Percentiles rank a stretch among this genome's conserved stretches.
These are phyloP conservation scores for Acipenser ruthenus DNA, from an alignment of 2,797 vertebrate species.

Conservation along the genomic window DNA sequence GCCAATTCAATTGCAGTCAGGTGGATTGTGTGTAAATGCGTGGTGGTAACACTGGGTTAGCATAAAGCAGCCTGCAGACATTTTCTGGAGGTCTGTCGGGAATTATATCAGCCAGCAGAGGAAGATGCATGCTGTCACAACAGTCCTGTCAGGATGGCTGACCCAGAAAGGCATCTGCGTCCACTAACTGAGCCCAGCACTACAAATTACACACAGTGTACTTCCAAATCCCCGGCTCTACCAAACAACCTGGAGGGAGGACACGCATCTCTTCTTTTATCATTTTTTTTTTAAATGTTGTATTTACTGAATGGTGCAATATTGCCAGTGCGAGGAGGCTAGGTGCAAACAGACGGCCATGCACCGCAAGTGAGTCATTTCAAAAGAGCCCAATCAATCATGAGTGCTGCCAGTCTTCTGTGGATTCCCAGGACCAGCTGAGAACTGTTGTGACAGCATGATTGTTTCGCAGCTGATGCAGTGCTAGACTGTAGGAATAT, in stretches of 20 bases:
- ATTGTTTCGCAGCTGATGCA: constrained; percentile 52
- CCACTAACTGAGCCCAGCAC: not conserved
- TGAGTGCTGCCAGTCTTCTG: constrained; percentile 66
- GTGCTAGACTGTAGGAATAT: not conserved
- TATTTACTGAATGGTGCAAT: no score
- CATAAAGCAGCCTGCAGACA: no score
- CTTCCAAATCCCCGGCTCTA: no score
- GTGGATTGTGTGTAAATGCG: not conserved
- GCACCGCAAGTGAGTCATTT: no score
- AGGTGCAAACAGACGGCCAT: no score
- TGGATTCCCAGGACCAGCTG: constrained; percentile 49
- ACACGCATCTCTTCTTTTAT: no score
- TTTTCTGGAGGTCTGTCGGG: not conserved
- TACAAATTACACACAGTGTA: no score
- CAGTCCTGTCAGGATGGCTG: not conserved
- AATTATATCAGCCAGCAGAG: not conserved
- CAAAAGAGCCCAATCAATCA: constrained; percentile 20
- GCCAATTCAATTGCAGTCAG: not conserved
- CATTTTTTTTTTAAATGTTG: no score
- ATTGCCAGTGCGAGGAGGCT: no score
- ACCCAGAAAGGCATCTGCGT: not conserved
- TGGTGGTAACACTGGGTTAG: not conserved
- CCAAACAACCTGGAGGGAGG: no score
- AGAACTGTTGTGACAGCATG: constrained; percentile 56
- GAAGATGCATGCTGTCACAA: not conserved